These are phyloP conservation scores for Ictidomys tridecemlineatus DNA, from an alignment of 2,113 vertebrate genomes.

Conservation along the genomic window DNA sequence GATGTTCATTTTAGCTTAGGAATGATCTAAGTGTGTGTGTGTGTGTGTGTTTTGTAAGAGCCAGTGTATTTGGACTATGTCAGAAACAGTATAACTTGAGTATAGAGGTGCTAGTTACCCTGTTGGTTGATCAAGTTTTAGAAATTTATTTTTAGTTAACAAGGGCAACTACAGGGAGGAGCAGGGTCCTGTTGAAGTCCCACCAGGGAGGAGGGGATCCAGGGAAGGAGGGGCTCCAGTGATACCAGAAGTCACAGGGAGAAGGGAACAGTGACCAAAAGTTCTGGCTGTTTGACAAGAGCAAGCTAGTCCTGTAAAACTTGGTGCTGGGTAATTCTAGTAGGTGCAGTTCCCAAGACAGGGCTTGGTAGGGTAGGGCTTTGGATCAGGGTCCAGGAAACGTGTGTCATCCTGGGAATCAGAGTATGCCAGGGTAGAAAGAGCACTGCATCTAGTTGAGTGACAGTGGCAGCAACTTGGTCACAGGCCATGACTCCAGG, in stretches of 20 bases:
- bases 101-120: not conserved
- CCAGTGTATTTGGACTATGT: not conserved
- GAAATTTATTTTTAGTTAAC: not conserved
- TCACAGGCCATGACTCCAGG: not conserved
- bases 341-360: not conserved
- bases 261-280: not conserved
- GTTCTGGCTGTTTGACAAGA: not conserved
- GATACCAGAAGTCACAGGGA: not conserved
- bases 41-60: constrained; percentile 13
- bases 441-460: not conserved
- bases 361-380: not conserved
- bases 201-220: not conserved
- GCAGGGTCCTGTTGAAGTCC: not conserved
- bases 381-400: not conserved
- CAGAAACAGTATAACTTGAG: not conserved
- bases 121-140: not conserved
- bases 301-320: not conserved
- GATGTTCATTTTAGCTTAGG: constrained; percentile 5
- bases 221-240: not conserved
- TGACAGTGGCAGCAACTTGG: not conserved
- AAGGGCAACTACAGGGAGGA: not conserved
- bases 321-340: not conserved
- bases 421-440: not conserved
- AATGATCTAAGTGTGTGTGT: not conserved
- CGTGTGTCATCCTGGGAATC: not conserved